Evolutionary conservation across 1,140 invertebrate genomes (phyloP).

Genomic region (Luehdorfia chinensis): DNA sequence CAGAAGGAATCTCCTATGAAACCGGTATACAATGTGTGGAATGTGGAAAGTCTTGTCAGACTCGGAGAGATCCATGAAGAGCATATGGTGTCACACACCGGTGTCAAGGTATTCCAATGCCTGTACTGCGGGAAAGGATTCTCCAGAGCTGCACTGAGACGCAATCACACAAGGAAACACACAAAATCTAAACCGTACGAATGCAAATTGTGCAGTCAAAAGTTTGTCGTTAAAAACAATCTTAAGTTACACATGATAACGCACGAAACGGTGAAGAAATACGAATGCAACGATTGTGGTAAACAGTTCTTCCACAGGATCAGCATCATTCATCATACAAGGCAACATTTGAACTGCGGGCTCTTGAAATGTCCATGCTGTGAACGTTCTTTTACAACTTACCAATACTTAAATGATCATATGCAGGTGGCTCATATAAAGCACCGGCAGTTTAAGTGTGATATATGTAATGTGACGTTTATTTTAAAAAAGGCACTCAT

Average conservation of each 20-base stretch:
- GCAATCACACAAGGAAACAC: conserved; percentile 13
- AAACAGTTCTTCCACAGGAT: conserved; percentile 3
- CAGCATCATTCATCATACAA: conserved; percentile 4
- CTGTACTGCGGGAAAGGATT: conserved; percentile 18
- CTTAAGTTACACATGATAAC: background rate
- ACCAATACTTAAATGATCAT: background rate
- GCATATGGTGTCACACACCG: conserved; percentile 19
- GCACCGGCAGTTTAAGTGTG: conserved; percentile 15
- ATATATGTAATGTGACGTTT: background rate
- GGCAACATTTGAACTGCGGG: conserved; percentile 2
- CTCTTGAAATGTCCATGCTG: conserved; percentile 13
- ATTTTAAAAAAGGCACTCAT: background rate
- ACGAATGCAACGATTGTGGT: conserved; percentile 17
- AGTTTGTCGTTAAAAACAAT: background rate
- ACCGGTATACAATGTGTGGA: background rate
- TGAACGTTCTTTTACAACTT: background rate
- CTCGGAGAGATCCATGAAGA: background rate
- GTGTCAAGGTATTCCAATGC: conserved; percentile 17
- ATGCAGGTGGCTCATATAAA: background rate
- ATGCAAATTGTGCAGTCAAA: conserved; percentile 13
- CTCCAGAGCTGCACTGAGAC: background rate
- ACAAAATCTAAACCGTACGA: conserved; percentile 15
- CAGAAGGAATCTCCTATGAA: background rate
- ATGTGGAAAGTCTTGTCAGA: conserved; percentile 1
- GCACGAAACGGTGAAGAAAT: conserved; percentile 9